These are phyloP conservation scores for Plutomurus gul DNA, from an alignment of 1,140 invertebrate genomes.

Conservation along the genomic window DNA sequence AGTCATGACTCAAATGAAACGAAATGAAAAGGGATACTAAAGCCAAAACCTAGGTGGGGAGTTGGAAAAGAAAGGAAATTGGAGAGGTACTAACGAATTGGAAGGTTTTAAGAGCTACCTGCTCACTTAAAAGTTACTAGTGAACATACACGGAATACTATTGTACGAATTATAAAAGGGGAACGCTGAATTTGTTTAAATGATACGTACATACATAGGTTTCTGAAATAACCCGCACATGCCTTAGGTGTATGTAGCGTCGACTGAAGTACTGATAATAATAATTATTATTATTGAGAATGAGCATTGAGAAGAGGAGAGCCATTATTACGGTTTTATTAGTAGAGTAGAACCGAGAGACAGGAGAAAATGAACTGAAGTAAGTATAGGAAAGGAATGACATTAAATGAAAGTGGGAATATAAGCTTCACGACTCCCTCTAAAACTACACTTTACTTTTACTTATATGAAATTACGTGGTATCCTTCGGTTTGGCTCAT, in stretches of 20 bases:
- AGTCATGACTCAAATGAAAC: too few species aligned
- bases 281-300: constrained; percentile 23
- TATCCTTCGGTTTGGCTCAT: constrained; percentile 22
- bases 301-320: constrained; percentile 19
- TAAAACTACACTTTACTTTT: background rate
- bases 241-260: background rate
- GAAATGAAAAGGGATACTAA: too few species aligned
- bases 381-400: background rate
- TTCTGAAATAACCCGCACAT: background rate
- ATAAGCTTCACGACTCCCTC: background rate
- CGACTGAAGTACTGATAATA: background rate
- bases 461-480: constrained; percentile 20
- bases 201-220: background rate
- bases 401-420: background rate
- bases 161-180: background rate
- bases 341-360: constrained; percentile 3
- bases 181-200: too few species aligned
- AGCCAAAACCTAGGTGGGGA: background rate
- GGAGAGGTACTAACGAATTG: background rate
- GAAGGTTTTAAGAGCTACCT: background rate
- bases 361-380: constrained; percentile 4
- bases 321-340: constrained; percentile 26
- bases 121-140: constrained; percentile 19
- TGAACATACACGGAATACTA: background rate
- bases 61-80: constrained; percentile 18